phyloP scores from a whole-genome alignment of 1,140 invertebrate species.

The Ctenoplectra terminalis region DNA sequence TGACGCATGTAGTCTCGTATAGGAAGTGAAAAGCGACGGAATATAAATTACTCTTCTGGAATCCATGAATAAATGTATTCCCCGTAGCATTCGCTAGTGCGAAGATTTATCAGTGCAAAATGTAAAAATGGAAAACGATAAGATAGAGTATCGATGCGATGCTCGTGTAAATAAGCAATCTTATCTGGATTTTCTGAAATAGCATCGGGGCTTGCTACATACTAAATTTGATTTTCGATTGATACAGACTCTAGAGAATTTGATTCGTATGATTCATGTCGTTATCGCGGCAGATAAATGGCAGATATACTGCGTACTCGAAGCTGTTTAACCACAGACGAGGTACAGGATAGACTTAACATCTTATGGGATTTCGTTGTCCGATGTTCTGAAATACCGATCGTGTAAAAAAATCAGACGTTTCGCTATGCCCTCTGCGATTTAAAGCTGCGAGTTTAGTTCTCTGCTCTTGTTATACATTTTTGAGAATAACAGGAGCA shows the following conservation, averaged over 20 bases:
- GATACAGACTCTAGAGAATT: neutral
- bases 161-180: neutral
- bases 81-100: neutral
- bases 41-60: neutral
- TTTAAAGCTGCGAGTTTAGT: too few species aligned
- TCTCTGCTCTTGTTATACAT: too few species aligned
- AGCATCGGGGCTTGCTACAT: neutral
- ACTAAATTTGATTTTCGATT: neutral
- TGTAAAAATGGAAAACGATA: neutral
- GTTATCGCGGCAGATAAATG: too few species aligned
- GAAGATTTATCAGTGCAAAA: neutral
- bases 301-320: too few species aligned
- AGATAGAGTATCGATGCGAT: neutral
- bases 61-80: constrained; percentile 4
- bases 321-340: too few species aligned
- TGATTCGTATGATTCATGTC: neutral
- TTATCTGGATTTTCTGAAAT: neutral
- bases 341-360: too few species aligned
- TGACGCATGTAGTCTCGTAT: neutral
- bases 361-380: too few species aligned
- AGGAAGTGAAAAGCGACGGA: neutral
- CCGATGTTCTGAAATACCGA: too few species aligned
- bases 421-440: too few species aligned
- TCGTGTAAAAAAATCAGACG: too few species aligned
- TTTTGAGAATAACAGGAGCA: too few species aligned